Percentiles rank a stretch among this genome's conserved stretches.
phyloP scores from a whole-genome alignment of 2,113 vertebrate genomes.

The Solenodon paradoxus region DNA sequence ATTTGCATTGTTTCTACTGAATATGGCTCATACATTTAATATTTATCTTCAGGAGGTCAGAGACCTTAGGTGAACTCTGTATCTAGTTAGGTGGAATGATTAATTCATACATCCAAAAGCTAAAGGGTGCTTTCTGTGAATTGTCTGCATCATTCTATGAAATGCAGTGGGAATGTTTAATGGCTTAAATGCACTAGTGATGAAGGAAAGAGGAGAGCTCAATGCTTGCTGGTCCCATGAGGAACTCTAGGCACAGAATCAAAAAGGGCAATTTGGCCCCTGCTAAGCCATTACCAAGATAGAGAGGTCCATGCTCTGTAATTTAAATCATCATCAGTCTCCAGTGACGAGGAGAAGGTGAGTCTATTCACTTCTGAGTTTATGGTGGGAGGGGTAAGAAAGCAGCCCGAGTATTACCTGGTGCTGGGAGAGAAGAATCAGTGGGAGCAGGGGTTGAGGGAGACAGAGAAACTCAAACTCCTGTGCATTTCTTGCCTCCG shows the following conservation, averaged over 20 bases:
- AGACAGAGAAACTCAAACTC: neutral
- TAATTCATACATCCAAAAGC: slow-evolving; percentile 69
- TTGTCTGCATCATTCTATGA: slow-evolving; percentile 40
- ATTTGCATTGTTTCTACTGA: slow-evolving; percentile 58
- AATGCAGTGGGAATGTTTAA: slow-evolving; percentile 60
- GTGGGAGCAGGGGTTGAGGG: neutral
- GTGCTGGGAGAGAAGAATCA: neutral
- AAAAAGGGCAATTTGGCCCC: slow-evolving; percentile 3
- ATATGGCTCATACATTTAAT: slow-evolving; percentile 38
- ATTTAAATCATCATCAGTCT: slow-evolving; percentile 30
- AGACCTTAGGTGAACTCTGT: slow-evolving; percentile 65
- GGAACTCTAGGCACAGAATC: slow-evolving; percentile 34
- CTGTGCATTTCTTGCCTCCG: neutral
- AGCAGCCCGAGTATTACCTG: neutral
- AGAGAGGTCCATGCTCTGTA: neutral
- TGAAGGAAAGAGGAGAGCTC: slow-evolving; percentile 44
- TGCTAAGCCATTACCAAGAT: neutral
- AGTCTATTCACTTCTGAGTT: neutral
- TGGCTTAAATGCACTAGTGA: slow-evolving; percentile 64
- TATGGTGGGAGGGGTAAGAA: neutral
- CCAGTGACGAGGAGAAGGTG: neutral
- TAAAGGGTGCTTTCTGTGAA: slow-evolving; percentile 62
- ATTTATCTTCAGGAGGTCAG: slow-evolving; percentile 61
- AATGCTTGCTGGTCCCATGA: slow-evolving; percentile 25
- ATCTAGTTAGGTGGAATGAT: slow-evolving; percentile 65